These are phyloP conservation scores for Mungos mungo DNA, from an alignment of 2,113 vertebrate species.

Conservation along the genomic window DNA sequence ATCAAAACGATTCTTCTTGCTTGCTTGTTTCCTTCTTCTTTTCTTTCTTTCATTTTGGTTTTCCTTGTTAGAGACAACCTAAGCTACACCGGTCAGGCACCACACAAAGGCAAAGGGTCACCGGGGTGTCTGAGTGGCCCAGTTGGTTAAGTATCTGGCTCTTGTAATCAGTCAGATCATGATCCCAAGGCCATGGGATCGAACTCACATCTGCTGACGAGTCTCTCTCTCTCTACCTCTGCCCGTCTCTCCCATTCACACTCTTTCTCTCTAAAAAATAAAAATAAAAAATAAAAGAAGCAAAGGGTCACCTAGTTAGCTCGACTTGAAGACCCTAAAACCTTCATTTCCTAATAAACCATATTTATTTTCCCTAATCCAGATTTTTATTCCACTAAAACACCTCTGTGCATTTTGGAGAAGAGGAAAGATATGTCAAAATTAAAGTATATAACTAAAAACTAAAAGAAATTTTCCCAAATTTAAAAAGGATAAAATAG, in stretches of 20 bases:
- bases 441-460: constrained; percentile 34
- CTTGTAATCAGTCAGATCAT: no score
- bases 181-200: no score
- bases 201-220: no score
- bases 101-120: not conserved
- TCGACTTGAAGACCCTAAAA: not conserved
- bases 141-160: no score
- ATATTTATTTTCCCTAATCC: constrained; percentile 25
- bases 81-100: not conserved
- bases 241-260: no score
- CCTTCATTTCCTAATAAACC: not conserved
- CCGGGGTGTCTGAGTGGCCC: no score
- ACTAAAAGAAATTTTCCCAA: not conserved
- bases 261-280: no score
- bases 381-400: constrained; percentile 36
- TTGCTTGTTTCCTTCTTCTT: not conserved
- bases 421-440: not conserved
- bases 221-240: no score
- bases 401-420: not conserved
- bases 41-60: not conserved
- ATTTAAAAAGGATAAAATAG: not conserved
- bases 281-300: not conserved
- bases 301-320: not conserved
- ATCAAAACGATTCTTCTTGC: not conserved
- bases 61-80: not conserved